A percentile compares a stretch with the other conserved stretches of the same genome.
Conservation (phyloP, 2,888 invertebrate species). For the Sepioteuthis lessoniana region DNA sequence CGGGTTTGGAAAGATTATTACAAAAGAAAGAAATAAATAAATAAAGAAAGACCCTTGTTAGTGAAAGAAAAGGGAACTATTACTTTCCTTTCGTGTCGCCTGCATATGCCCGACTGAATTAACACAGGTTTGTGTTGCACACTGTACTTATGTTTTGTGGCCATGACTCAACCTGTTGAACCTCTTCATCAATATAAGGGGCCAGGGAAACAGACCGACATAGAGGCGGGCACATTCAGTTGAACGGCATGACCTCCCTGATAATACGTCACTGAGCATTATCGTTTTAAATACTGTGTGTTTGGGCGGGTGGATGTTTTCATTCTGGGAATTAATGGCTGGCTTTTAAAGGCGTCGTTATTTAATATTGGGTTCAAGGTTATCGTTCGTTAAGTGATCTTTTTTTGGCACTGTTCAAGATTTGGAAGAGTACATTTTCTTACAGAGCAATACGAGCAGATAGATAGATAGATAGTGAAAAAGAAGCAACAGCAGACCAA, state of each 20-base stretch:
- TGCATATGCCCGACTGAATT: background rate
- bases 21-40: background rate
- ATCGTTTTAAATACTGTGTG: background rate
- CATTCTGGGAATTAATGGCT: background rate
- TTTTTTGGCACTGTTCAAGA: background rate
- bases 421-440: background rate
- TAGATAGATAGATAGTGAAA: background rate
- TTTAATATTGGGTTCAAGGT: background rate
- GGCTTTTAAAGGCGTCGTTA: background rate
- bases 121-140: background rate
- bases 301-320: background rate
- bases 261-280: background rate
- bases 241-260: background rate
- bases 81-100: background rate
- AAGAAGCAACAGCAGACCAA: too few species aligned
- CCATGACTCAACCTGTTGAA: background rate
- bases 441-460: too few species aligned
- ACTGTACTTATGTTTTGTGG: background rate
- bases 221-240: background rate
- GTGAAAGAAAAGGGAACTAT: background rate
- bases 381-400: background rate
- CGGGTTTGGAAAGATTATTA: background rate
- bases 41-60: too few species aligned
- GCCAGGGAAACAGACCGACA: background rate
- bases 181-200: background rate